A percentile compares a stretch with the other conserved stretches of the same genome.
These are phyloP conservation scores for Cheirogaleus major DNA, from an alignment of 2,797 vertebrate genomes.

Conservation along the genomic window DNA sequence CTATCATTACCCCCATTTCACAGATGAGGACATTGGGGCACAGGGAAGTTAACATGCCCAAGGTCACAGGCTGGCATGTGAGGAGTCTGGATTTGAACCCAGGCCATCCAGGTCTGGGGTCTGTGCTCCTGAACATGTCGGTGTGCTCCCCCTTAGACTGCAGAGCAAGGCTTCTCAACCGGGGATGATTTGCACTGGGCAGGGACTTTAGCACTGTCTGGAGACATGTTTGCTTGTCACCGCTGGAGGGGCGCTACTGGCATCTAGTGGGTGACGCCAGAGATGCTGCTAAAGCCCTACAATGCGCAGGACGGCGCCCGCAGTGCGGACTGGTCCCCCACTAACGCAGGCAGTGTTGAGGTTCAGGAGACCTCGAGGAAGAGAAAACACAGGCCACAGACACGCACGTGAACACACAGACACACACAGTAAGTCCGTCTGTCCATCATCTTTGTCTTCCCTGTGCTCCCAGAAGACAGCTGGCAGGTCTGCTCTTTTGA, in stretches of 20 bases:
- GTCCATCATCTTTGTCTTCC: too few relatives aligned
- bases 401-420: neutral
- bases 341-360: neutral
- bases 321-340: fast-evolving
- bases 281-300: neutral
- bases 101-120: neutral
- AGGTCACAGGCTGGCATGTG: neutral
- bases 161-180: fast-evolving
- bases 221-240: neutral
- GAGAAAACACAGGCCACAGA: neutral
- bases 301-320: fast-evolving
- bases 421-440: neutral
- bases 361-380: fast-evolving
- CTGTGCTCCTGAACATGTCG: fast-evolving
- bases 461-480: neutral
- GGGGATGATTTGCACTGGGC: too few relatives aligned
- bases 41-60: neutral
- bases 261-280: too few relatives aligned
- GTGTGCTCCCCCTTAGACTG: too few relatives aligned
- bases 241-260: neutral
- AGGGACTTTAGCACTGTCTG: neutral
- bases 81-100: neutral
- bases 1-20: neutral
- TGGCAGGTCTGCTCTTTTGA: neutral
- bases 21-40: neutral